Conservation (phyloP, 2,113 vertebrate species). For the Phodopus roborovskii region DNA sequence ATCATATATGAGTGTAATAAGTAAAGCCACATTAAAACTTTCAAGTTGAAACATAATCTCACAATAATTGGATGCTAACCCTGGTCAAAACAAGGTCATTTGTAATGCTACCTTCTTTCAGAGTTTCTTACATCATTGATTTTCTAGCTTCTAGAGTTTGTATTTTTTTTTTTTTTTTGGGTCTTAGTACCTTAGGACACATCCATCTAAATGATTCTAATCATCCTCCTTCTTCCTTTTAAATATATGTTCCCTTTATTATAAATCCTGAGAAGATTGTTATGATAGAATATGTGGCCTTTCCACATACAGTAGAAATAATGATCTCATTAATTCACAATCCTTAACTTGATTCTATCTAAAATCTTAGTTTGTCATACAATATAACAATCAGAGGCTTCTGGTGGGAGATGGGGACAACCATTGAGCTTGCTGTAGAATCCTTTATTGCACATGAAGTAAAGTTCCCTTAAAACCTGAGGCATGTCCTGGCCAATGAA, state of each 20-base stretch:
- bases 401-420: accelerated
- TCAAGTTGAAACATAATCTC: neutral
- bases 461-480: neutral
- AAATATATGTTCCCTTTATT: neutral
- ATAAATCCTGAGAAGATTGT: accelerated
- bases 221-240: neutral
- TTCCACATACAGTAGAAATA: neutral
- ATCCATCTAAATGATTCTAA: neutral
- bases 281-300: neutral
- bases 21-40: neutral
- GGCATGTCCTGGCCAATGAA: neutral
- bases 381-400: neutral
- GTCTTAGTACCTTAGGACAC: neutral
- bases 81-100: neutral
- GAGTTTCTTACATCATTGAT: neutral
- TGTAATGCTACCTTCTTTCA: accelerated
- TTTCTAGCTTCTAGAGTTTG: neutral
- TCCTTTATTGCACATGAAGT: neutral
- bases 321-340: neutral
- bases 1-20: neutral
- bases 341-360: neutral
- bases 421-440: neutral
- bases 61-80: neutral
- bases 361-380: neutral
- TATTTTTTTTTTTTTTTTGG: neutral